These are phyloP conservation scores for Sabatieria punctata DNA, from an alignment of 2,888 invertebrate species.

Conservation along the genomic window DNA sequence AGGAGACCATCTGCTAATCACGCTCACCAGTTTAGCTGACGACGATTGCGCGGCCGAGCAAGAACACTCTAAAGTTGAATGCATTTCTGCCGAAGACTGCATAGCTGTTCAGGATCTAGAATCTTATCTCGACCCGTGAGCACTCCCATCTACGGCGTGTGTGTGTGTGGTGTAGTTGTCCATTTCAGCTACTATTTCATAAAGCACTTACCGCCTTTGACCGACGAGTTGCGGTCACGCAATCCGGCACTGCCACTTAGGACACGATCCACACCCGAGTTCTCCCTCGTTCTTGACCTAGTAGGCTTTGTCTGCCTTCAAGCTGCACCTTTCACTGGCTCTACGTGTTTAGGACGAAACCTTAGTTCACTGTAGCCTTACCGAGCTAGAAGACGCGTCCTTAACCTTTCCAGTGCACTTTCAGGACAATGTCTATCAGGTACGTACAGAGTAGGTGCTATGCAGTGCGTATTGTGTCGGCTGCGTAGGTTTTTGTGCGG, in stretches of 20 bases:
- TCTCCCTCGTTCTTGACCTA: constrained; percentile 55
- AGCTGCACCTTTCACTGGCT: neutral
- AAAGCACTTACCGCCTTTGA: constrained; percentile 66
- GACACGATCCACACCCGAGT: constrained; percentile 77
- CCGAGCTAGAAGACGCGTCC: constrained; percentile 73
- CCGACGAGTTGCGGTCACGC: constrained; percentile 53
- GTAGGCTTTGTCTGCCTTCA: constrained; percentile 40
- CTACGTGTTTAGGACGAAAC: constrained; percentile 60
- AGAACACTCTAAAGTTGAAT: too few species aligned
- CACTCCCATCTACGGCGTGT: too few species aligned
- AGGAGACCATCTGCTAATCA: too few species aligned
- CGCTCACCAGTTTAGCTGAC: too few species aligned
- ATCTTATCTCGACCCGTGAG: too few species aligned
- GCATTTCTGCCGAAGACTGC: too few species aligned
- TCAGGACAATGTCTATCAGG: constrained; percentile 67
- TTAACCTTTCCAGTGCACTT: constrained; percentile 80
- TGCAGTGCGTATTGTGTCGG: neutral
- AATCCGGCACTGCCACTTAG: constrained; percentile 73
- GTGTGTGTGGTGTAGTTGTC: too few species aligned
- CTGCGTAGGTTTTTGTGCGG: constrained; percentile 50
- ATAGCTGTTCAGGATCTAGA: too few species aligned
- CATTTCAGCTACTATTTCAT: constrained; percentile 68
- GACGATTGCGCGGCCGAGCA: too few species aligned
- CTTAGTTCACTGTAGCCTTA: constrained; percentile 78
- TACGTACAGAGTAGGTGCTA: constrained; percentile 13